These are phyloP conservation scores for Archivesica marissinica DNA, from an alignment of 1,140 invertebrate genomes.

Conservation along the genomic window DNA sequence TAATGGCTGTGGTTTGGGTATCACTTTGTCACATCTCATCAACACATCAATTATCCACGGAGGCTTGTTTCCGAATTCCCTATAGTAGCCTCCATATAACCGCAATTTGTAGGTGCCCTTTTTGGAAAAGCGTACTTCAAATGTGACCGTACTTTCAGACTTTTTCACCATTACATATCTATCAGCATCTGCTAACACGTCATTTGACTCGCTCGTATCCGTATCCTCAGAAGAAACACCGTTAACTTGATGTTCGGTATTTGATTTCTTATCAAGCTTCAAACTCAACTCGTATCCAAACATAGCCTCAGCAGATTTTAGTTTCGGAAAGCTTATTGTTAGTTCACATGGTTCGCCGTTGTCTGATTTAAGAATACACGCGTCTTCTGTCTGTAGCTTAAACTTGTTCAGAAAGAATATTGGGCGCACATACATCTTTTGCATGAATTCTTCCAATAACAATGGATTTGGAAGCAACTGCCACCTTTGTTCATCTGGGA, in stretches of 20 bases:
- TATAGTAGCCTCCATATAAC: constrained; percentile 34
- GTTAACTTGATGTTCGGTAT: not conserved
- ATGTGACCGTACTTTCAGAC: not conserved
- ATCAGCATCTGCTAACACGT: not conserved
- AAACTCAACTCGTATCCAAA: constrained; percentile 52
- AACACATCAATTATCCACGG: constrained; percentile 50
- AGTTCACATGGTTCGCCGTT: constrained; percentile 42
- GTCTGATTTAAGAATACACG: constrained; percentile 23
- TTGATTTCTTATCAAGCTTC: not conserved
- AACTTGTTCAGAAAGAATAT: constrained; percentile 36
- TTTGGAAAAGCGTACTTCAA: constrained; percentile 43
- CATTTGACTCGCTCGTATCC: not conserved
- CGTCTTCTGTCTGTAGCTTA: constrained; percentile 34
- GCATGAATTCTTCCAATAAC: constrained; percentile 35
- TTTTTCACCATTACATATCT: constrained; percentile 51
- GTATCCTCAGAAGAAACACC: not conserved
- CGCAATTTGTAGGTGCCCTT: constrained; percentile 30
- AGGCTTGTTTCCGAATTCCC: constrained; percentile 29
- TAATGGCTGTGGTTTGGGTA: not conserved
- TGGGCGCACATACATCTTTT: constrained; percentile 20
- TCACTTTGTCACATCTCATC: constrained; percentile 18
- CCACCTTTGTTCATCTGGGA: constrained; percentile 63
- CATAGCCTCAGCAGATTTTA: not conserved
- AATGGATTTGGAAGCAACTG: constrained; percentile 59
- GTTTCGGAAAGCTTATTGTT: constrained; percentile 31